These are phyloP conservation scores for Pao palembangensis DNA, from an alignment of 2,113 vertebrate genomes.

Conservation along the genomic window DNA sequence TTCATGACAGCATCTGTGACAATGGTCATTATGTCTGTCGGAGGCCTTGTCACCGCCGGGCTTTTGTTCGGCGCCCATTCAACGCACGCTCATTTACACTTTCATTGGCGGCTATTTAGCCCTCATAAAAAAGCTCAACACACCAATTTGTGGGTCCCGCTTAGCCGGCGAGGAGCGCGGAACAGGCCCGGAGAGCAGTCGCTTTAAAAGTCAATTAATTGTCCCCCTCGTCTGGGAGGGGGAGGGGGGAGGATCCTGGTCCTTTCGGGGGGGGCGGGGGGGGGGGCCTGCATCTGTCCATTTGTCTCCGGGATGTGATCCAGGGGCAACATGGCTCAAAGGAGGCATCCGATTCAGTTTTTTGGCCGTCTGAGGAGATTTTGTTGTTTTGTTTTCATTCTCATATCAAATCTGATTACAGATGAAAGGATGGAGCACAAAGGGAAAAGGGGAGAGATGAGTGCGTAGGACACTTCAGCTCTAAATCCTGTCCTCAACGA, in stretches of 20 bases:
- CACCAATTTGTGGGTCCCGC: slow-evolving; percentile 78
- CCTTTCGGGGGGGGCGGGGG: slow-evolving; percentile 34
- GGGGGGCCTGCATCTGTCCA: slow-evolving; percentile 71
- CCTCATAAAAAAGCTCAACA: slow-evolving; percentile 76
- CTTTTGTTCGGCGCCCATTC: slow-evolving; percentile 69
- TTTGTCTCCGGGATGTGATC: slow-evolving; percentile 55
- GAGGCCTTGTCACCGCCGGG: slow-evolving; percentile 57
- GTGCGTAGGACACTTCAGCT: slow-evolving; percentile 20
- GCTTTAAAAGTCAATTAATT: slow-evolving; percentile 81
- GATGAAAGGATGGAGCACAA: slow-evolving; percentile 10
- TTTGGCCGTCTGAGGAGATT: slow-evolving; percentile 58
- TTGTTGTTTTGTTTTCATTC: slow-evolving; percentile 72
- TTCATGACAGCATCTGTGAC: slow-evolving; percentile 60
- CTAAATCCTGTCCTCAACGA: slow-evolving; percentile 23
- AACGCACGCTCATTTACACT: slow-evolving; percentile 73
- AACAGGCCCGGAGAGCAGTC: slow-evolving; percentile 59
- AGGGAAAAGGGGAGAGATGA: slow-evolving; percentile 27
- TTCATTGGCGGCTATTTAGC: slow-evolving; percentile 80
- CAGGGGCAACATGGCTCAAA: slow-evolving; percentile 43
- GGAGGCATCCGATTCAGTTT: slow-evolving; percentile 58
- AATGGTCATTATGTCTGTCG: slow-evolving; percentile 71
- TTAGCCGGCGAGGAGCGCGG: slow-evolving; percentile 72
- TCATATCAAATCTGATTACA: slow-evolving; percentile 56
- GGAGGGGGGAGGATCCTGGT: slow-evolving; percentile 26
- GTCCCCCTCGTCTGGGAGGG: slow-evolving; percentile 57